phyloP scores from a whole-genome alignment of 2,888 invertebrate genomes.

The Nephrotoma flavescens region DNA sequence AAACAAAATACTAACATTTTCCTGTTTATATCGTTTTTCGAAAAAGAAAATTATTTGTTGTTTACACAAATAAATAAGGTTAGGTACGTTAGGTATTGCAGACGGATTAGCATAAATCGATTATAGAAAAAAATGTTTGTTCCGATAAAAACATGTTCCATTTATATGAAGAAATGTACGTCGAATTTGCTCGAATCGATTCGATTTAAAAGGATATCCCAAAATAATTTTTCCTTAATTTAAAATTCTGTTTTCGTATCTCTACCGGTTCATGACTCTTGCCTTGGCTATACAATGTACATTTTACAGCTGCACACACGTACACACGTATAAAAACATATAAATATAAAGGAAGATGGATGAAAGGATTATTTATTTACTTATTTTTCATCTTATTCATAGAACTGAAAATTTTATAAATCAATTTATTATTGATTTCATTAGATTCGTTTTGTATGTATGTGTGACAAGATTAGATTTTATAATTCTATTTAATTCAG shows the following conservation, averaged over 20 bases:
- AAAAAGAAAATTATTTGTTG: neutral
- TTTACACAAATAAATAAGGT: neutral
- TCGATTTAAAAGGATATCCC: neutral
- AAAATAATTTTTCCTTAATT: neutral
- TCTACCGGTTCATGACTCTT: neutral
- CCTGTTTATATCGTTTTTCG: no score
- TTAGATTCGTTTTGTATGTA: no score
- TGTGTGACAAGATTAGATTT: neutral
- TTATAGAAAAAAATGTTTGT: neutral
- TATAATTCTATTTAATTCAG: neutral
- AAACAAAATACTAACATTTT: no score
- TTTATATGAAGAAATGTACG: no score
- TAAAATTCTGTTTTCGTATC: neutral
- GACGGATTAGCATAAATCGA: neutral
- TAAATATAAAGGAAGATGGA: neutral
- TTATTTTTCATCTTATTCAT: neutral
- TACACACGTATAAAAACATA: neutral
- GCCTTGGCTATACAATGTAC: neutral
- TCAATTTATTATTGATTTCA: neutral
- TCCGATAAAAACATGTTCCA: neutral
- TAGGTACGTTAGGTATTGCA: neutral
- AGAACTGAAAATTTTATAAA: neutral
- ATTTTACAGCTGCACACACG: neutral
- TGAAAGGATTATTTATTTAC: neutral
- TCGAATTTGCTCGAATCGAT: neutral